Evolutionary conservation across 2,113 vertebrate genomes (phyloP).

Genomic region (Australoheros scitulus): DNA sequence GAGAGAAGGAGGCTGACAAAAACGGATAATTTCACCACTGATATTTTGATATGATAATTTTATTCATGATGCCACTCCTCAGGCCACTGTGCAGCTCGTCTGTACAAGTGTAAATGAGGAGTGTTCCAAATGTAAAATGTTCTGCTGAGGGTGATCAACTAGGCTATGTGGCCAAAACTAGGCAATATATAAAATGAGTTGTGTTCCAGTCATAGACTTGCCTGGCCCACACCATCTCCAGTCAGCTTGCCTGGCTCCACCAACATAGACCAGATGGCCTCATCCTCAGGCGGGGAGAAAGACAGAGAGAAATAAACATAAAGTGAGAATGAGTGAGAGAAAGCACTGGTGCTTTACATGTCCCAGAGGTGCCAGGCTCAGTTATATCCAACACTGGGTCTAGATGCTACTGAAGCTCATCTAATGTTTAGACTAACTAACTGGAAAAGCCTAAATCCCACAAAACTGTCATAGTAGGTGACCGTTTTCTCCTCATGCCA

Average conservation of each 20-base stretch:
- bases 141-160: conserved; percentile 47
- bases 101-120: conserved; percentile 62
- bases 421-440: conserved; percentile 60
- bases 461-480: conserved; percentile 11
- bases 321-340: conserved; percentile 52
- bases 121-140: conserved; percentile 67
- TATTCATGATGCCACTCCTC: conserved; percentile 65
- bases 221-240: conserved; percentile 52
- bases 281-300: conserved; percentile 52
- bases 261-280: conserved; percentile 71
- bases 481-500: background rate
- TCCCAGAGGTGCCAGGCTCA: conserved; percentile 72
- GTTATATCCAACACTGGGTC: conserved; percentile 54
- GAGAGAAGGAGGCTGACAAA: conserved; percentile 18
- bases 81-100: conserved; percentile 42
- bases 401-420: conserved; percentile 52
- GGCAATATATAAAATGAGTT: conserved; percentile 58
- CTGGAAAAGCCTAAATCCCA: conserved; percentile 50
- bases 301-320: conserved; percentile 31
- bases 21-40: conserved; percentile 41
- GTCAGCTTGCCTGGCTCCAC: conserved; percentile 62
- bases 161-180: conserved; percentile 59
- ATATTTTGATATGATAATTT: conserved; percentile 68
- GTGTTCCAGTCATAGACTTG: conserved; percentile 58
- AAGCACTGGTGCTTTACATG: conserved; percentile 58